phyloP scores from a whole-genome alignment of 2,888 invertebrate species.

The Spatulosminthurus flaviceps region DNA sequence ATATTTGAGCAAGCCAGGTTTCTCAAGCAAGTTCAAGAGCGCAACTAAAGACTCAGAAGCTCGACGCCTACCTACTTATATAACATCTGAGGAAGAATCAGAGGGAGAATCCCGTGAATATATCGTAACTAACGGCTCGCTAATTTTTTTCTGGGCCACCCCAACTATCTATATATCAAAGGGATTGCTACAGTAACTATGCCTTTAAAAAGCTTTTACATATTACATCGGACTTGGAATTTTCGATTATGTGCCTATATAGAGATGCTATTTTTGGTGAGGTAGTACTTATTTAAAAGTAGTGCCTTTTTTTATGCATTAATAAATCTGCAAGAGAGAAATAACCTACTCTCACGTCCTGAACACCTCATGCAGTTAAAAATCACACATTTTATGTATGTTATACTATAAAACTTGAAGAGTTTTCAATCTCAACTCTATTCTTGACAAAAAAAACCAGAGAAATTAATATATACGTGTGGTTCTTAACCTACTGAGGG shows the following conservation, averaged over 20 bases:
- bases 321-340: conserved; percentile 1
- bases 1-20: neutral
- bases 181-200: no score
- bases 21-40: conserved; percentile 21
- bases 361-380: conserved; percentile 23
- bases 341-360: conserved; percentile 11
- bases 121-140: conserved; percentile 18
- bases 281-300: neutral
- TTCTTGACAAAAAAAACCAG: neutral
- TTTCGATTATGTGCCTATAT: neutral
- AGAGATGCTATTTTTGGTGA: neutral
- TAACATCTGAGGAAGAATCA: conserved; percentile 42
- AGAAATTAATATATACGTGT: conserved; percentile 30
- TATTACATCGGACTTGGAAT: no score
- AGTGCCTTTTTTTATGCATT: neutral
- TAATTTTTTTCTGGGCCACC: conserved; percentile 50
- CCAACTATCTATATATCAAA: no score
- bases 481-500: conserved; percentile 39
- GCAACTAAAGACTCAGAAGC: conserved; percentile 43
- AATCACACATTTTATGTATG: neutral
- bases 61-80: conserved; percentile 45
- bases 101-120: conserved; percentile 10
- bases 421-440: conserved; percentile 2
- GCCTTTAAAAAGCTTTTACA: no score
- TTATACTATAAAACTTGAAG: neutral